Conservation (phyloP, 1,140 invertebrate genomes). For the Sycophaga agraensis region DNA sequence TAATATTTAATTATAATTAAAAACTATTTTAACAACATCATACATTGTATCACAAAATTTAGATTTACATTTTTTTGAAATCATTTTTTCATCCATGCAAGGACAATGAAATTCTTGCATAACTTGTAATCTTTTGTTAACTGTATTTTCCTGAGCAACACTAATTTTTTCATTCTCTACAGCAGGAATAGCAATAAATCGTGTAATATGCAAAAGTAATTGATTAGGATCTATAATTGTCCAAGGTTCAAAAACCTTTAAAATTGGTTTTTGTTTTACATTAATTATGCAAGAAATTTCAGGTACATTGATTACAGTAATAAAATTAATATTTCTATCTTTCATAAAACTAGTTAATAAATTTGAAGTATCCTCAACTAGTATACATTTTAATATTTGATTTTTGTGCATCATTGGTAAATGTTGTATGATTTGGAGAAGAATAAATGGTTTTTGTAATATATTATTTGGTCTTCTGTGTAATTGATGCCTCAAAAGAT, state of each 20-base stretch:
- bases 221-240: slow-evolving; percentile 39
- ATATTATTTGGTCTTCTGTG: slow-evolving; percentile 26
- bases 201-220: slow-evolving; percentile 36
- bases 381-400: slow-evolving; percentile 40
- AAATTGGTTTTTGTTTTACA: slow-evolving; percentile 30
- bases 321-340: background rate
- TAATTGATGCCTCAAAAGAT: slow-evolving; percentile 47
- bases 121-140: slow-evolving; percentile 17
- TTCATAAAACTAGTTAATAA: slow-evolving; percentile 30
- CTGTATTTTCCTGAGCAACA: background rate
- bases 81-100: slow-evolving; percentile 37
- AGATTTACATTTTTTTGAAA: slow-evolving; percentile 37
- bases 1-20: slow-evolving; percentile 5
- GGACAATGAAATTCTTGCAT: slow-evolving; percentile 42
- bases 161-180: background rate
- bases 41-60: slow-evolving; percentile 30
- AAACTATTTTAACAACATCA: background rate
- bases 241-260: slow-evolving; percentile 51
- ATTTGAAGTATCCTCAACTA: slow-evolving; percentile 41
- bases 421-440: slow-evolving; percentile 37
- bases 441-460: slow-evolving; percentile 24
- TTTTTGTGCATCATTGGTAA: slow-evolving; percentile 34
- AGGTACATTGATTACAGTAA: slow-evolving; percentile 44
- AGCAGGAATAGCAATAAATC: slow-evolving; percentile 37
- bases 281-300: slow-evolving; percentile 44